phyloP scores from a whole-genome alignment of 2,113 vertebrate species.

The Corythornis madagascariensis region DNA sequence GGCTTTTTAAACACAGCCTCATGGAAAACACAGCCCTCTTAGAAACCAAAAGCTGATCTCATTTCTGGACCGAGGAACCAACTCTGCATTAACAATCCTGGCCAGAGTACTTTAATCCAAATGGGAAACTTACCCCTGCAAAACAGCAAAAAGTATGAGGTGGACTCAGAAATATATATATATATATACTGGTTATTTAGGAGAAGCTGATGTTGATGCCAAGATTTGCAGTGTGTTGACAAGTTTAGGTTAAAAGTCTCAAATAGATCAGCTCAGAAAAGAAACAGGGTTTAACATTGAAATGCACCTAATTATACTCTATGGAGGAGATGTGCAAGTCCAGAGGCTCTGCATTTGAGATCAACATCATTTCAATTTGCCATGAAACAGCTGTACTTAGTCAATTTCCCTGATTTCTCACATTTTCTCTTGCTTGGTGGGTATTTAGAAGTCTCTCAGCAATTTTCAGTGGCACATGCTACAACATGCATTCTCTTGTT shows the following conservation, averaged over 20 bases:
- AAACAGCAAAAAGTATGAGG: not conserved
- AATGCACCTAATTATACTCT: not conserved
- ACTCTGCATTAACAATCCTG: not conserved
- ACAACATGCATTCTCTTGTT: fast-evolving
- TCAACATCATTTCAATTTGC: not conserved
- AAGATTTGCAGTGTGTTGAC: not conserved
- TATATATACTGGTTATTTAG: not conserved
- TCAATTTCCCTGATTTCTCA: not conserved
- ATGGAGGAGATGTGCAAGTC: not conserved
- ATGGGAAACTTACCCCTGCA: not conserved
- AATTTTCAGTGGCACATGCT: not conserved
- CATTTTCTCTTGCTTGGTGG: not conserved
- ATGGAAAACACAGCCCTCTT: not conserved
- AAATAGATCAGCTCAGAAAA: not conserved
- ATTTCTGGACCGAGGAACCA: not conserved
- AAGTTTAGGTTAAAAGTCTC: not conserved
- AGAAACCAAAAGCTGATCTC: constrained; percentile 7
- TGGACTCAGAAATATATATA: not conserved
- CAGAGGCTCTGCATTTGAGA: not conserved
- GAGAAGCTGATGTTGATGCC: not conserved
- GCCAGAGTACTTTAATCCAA: not conserved
- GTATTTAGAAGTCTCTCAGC: not conserved
- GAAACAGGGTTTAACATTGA: not conserved
- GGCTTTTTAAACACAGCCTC: not conserved
- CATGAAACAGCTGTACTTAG: not conserved